A percentile compares a stretch with the other conserved stretches of the same genome.
Conservation (phyloP, 2,797 vertebrate species). For the Pangasius larnaudii region DNA sequence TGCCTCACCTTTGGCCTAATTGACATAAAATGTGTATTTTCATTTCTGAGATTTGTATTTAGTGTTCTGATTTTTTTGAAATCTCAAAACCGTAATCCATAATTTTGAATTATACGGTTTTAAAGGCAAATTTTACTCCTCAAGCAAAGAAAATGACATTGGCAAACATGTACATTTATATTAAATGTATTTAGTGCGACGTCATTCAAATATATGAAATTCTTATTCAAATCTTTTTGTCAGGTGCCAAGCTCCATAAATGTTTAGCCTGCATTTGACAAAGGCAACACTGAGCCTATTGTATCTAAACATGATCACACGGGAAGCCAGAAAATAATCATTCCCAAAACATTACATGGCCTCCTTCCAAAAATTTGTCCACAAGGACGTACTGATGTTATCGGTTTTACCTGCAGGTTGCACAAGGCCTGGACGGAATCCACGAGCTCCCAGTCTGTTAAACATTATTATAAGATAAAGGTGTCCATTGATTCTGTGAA, state of each 20-base stretch:
- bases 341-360: constrained; percentile 43
- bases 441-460: constrained; percentile 53
- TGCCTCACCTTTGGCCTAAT: neutral
- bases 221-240: neutral
- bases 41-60: too few species aligned
- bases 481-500: constrained; percentile 24
- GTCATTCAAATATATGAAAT: neutral
- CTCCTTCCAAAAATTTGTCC: constrained; percentile 32
- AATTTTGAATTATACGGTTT: neutral
- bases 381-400: constrained; percentile 20
- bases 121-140: neutral
- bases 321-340: constrained; percentile 39
- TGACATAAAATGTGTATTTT: too few species aligned
- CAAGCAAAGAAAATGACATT: neutral
- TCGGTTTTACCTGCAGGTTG: constrained; percentile 45
- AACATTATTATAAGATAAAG: constrained; percentile 63
- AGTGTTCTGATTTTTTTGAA: too few species aligned
- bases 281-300: neutral
- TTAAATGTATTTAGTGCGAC: neutral
- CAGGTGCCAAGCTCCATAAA: neutral
- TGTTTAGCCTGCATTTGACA: neutral
- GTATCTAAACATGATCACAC: constrained; percentile 37
- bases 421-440: constrained; percentile 52
- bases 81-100: neutral
- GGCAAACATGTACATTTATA: neutral